phyloP scores from a whole-genome alignment of 2,888 invertebrate species.

The Apantesis nais region DNA sequence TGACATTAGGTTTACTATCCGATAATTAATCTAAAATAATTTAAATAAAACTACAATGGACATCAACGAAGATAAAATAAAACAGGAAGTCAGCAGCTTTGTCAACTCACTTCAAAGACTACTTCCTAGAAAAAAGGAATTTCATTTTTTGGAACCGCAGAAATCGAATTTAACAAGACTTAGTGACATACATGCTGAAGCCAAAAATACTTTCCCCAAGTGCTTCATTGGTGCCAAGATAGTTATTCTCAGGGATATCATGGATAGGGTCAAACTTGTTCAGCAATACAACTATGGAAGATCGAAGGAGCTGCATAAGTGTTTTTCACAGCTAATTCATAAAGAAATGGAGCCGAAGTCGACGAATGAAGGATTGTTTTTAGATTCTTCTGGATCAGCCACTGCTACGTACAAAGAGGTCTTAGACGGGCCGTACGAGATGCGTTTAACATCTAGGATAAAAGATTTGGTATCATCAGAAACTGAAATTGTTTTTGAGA shows the following conservation, averaged over 20 bases:
- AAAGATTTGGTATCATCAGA: conserved; percentile 76
- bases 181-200: conserved; percentile 72
- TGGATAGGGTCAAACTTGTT: conserved; percentile 73
- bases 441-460: conserved; percentile 74
- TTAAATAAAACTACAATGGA: conserved; percentile 69
- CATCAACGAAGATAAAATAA: conserved; percentile 72
- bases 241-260: conserved; percentile 66
- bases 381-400: conserved; percentile 74
- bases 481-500: conserved; percentile 73
- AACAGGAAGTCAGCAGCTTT: conserved; percentile 74
- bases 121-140: conserved; percentile 74
- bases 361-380: conserved; percentile 64
- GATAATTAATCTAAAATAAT: conserved; percentile 63
- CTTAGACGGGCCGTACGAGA: conserved; percentile 64
- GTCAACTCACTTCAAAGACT: conserved; percentile 69
- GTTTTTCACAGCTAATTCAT: conserved; percentile 68
- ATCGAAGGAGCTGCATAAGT: conserved; percentile 69
- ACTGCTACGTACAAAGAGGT: conserved; percentile 72
- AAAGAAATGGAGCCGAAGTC: conserved; percentile 72
- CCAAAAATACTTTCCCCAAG: conserved; percentile 75
- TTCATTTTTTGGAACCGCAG: conserved; percentile 60
- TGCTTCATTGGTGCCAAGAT: conserved; percentile 78
- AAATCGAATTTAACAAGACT: conserved; percentile 62
- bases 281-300: conserved; percentile 78
- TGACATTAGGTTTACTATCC: conserved; percentile 73